Conservation (phyloP, 2,113 vertebrate species). For the Gnathonemus echidnorhynchus region DNA sequence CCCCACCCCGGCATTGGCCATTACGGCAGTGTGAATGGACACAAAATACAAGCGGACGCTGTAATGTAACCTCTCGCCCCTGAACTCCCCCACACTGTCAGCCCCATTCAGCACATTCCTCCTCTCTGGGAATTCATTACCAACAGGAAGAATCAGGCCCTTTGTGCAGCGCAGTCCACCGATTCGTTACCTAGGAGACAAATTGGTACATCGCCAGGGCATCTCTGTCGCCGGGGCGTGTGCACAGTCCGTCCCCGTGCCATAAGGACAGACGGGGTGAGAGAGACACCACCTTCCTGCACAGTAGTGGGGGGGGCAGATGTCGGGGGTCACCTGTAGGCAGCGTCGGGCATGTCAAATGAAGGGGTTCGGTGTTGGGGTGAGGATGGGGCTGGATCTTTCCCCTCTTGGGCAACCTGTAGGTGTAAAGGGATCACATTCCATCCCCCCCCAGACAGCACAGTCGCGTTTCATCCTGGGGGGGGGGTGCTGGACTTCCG, state of each 20-base stretch:
- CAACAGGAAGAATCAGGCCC: background rate
- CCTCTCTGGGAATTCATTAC: background rate
- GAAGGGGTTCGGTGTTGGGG: background rate
- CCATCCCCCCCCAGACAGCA: background rate
- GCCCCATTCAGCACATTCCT: background rate
- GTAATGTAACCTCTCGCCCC: background rate
- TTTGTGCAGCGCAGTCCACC: background rate
- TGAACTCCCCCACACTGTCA: background rate
- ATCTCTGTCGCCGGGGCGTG: background rate
- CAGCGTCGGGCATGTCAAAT: background rate
- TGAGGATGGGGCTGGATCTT: background rate
- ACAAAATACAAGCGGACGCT: background rate
- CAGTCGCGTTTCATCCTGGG: no score
- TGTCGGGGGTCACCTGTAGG: background rate
- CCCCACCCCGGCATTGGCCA: background rate
- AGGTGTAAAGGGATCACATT: background rate
- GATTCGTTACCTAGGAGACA: constrained; percentile 5
- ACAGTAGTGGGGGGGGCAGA: background rate
- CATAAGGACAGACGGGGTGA: background rate
- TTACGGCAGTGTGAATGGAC: background rate
- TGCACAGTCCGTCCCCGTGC: background rate
- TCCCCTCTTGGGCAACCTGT: background rate
- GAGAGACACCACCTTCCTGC: background rate
- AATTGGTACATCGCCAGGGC: background rate
- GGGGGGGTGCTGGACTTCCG: background rate